Evolutionary conservation across 2,113 vertebrate species (phyloP).

Genomic region (Nothobranchius furzeri): DNA sequence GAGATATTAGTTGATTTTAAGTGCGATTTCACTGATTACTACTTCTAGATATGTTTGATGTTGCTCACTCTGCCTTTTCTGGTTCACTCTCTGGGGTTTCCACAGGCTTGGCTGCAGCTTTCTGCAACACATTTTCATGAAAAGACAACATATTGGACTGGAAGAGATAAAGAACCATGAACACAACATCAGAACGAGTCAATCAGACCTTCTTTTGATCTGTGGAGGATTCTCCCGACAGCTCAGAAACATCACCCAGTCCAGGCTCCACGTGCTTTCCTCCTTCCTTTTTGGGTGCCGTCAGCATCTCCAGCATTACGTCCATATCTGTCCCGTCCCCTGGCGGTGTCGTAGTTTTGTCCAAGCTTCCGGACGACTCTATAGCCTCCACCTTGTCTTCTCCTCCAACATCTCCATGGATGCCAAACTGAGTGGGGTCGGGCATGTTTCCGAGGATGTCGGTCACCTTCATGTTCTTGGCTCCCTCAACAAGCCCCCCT

Average conservation of each 20-base stretch:
- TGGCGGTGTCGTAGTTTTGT: slow-evolving; percentile 78
- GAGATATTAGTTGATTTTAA: slow-evolving; percentile 9
- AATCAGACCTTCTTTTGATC: slow-evolving; percentile 87
- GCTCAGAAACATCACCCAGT: slow-evolving; percentile 91
- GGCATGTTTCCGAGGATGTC: slow-evolving; percentile 99
- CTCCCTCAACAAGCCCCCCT: slow-evolving; percentile 94
- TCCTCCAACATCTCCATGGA: slow-evolving; percentile 90
- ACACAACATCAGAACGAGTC: too few relatives aligned
- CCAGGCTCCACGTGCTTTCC: slow-evolving; percentile 89
- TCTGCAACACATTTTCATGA: slow-evolving; percentile 65
- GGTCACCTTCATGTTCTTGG: slow-evolving; percentile 98
- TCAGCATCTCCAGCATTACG: slow-evolving; percentile 86
- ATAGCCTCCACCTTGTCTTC: slow-evolving; percentile 85
- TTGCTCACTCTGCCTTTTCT: slow-evolving; percentile 96
- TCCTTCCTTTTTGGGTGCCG: slow-evolving; percentile 85
- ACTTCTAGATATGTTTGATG: neutral
- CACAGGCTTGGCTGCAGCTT: slow-evolving; percentile 63
- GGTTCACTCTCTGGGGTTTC: slow-evolving; percentile 81
- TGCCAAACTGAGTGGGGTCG: slow-evolving; percentile 96
- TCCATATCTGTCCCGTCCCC: slow-evolving; percentile 85
- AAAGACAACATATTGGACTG: neutral
- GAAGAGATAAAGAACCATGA: neutral
- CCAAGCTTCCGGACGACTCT: slow-evolving; percentile 78
- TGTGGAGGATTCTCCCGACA: slow-evolving; percentile 64
- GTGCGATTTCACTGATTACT: neutral